Evolutionary conservation across 2,797 vertebrate species (phyloP).

Genomic region (Centropyge bicolor): DNA sequence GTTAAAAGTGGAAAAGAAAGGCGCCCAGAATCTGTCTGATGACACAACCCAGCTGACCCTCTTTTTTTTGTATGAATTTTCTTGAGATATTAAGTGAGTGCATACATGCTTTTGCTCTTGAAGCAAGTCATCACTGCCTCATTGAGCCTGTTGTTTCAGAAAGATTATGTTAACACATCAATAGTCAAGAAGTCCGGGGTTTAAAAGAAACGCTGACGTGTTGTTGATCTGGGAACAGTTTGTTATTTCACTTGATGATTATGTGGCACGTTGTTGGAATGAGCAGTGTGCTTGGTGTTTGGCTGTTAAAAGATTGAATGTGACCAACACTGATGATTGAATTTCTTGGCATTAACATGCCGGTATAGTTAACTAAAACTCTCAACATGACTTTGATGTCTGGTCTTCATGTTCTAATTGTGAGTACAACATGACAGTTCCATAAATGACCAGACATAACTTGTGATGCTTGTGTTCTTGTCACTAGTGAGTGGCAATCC

Average conservation of each 20-base stretch:
- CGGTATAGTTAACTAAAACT: background rate
- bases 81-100: background rate
- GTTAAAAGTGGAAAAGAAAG: slow-evolving; percentile 23
- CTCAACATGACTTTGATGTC: background rate
- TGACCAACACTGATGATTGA: slow-evolving; percentile 5
- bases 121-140: slow-evolving; percentile 23
- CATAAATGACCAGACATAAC: slow-evolving; percentile 10
- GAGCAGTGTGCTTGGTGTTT: background rate
- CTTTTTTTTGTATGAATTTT: slow-evolving; percentile 3
- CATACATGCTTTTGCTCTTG: background rate
- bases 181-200: background rate
- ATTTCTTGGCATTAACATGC: slow-evolving; percentile 13
- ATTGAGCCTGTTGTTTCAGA: slow-evolving; percentile 10
- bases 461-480: slow-evolving; percentile 25
- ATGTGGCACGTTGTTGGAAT: slow-evolving; percentile 3
- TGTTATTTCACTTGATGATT: background rate
- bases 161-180: background rate
- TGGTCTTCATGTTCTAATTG: background rate
- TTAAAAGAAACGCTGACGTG: background rate
- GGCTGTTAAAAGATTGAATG: slow-evolving; percentile 7
- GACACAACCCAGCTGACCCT: slow-evolving; percentile 50
- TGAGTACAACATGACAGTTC: background rate
- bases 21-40: slow-evolving; percentile 42
- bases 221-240: slow-evolving; percentile 1
- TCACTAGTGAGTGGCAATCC: slow-evolving; percentile 15